A percentile compares a stretch with the other conserved stretches of the same genome.
Evolutionary conservation across 2,113 vertebrate genomes (phyloP).

Genomic region (Nothoprocta pentlandii): DNA sequence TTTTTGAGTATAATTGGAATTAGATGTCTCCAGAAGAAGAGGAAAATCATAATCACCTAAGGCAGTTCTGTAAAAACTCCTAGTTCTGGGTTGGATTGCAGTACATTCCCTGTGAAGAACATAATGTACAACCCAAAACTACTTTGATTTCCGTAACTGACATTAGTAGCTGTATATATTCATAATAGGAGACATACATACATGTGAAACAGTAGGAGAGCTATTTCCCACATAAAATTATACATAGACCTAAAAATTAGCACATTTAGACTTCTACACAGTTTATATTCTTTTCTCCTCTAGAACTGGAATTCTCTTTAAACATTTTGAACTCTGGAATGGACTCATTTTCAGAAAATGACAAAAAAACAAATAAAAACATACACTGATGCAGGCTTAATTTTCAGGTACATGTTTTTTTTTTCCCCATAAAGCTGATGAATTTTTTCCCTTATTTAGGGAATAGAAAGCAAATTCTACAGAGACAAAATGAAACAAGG

Average conservation of each 20-base stretch:
- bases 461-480: neutral
- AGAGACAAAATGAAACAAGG: neutral
- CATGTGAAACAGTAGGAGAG: neutral
- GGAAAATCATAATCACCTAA: neutral
- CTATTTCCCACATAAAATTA: neutral
- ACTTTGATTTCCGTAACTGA: accelerated
- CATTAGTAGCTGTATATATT: accelerated
- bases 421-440: neutral
- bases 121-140: neutral
- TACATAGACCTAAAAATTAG: neutral
- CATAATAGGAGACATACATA: accelerated
- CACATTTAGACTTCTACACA: accelerated
- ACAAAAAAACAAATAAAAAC: neutral
- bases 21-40: neutral
- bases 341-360: neutral
- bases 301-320: neutral
- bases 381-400: neutral
- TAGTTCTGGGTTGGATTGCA: neutral
- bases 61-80: neutral
- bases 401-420: neutral
- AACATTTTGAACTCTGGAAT: neutral
- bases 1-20: neutral
- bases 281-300: neutral
- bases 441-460: neutral
- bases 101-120: neutral